Evolutionary conservation across 2,888 invertebrate genomes (phyloP).

Genomic region (Embidobia sp.): DNA sequence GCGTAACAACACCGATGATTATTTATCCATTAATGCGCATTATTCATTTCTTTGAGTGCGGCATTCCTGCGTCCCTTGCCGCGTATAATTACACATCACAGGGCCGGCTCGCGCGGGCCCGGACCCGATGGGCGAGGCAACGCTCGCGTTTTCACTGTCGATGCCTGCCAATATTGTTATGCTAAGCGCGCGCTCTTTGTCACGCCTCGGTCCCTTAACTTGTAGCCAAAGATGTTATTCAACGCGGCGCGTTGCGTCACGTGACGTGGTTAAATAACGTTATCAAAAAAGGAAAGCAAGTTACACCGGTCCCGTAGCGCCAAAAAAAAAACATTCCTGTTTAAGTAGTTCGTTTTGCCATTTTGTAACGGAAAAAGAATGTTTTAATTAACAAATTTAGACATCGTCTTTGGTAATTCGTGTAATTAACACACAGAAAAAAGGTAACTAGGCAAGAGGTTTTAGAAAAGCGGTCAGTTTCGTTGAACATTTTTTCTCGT

Average conservation of each 20-base stretch:
- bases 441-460: no score
- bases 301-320: no score
- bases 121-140: constrained; percentile 70
- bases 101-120: constrained; percentile 6
- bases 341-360: no score
- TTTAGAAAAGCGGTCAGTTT: no score
- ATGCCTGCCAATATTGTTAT: constrained; percentile 73
- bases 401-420: no score
- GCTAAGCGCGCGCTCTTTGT: constrained; percentile 72
- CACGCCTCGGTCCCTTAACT: constrained; percentile 66
- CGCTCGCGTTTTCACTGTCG: constrained; percentile 69
- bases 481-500: no score
- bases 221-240: constrained; percentile 47
- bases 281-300: constrained; percentile 8
- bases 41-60: constrained; percentile 49
- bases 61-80: constrained; percentile 37
- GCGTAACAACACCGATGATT: constrained; percentile 50
- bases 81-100: constrained; percentile 34
- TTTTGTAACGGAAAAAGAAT: no score
- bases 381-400: no score
- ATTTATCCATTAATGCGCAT: constrained; percentile 59
- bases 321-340: no score
- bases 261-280: constrained; percentile 28
- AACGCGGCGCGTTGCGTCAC: constrained; percentile 24
- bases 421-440: no score